A percentile compares a stretch with the other conserved stretches of the same genome.
These are phyloP conservation scores for Aurelia aurita DNA, from an alignment of 30 jellyfish, hydroid and myxozoan genomes.

Conservation along the genomic window DNA sequence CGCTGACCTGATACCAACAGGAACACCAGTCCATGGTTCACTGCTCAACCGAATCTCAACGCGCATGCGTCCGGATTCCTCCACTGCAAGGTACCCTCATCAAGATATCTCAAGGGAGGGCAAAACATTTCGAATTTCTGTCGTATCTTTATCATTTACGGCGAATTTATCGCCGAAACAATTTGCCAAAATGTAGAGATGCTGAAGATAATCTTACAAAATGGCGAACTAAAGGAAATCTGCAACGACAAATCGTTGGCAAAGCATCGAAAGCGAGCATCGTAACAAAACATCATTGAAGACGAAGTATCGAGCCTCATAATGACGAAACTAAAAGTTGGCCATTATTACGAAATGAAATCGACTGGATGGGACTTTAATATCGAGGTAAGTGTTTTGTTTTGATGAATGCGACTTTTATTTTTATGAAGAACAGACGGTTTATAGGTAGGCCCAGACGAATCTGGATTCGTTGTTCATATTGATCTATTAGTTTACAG, in stretches of 20 bases:
- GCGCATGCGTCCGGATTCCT: constrained; percentile 63
- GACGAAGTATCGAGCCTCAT: constrained; percentile 1
- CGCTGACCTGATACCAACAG: constrained; percentile 67
- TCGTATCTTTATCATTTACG: background rate
- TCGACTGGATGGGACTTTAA: constrained; percentile 55
- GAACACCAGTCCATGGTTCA: constrained; percentile 74
- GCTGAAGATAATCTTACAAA: background rate
- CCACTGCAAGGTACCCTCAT: background rate
- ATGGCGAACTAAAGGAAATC: background rate
- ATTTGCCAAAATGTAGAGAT: background rate
- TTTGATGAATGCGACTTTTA: constrained; percentile 5
- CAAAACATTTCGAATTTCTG: background rate
- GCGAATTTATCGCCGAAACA: constrained; percentile 5
- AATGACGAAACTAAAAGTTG: constrained; percentile 62
- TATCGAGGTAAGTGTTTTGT: constrained; percentile 42
- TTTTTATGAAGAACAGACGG: constrained; percentile 1
- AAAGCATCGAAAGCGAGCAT: too few species aligned
- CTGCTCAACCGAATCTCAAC: constrained; percentile 24
- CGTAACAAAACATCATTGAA: too few species aligned
- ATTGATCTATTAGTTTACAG: constrained; percentile 28
- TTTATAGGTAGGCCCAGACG: constrained; percentile 40
- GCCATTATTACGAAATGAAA: constrained; percentile 61
- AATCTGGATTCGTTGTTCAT: background rate
- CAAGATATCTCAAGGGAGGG: background rate
- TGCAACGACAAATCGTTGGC: too few species aligned